Evolutionary conservation across 2,888 invertebrate species (phyloP).

Genomic region (Lumbricus terrestris): DNA sequence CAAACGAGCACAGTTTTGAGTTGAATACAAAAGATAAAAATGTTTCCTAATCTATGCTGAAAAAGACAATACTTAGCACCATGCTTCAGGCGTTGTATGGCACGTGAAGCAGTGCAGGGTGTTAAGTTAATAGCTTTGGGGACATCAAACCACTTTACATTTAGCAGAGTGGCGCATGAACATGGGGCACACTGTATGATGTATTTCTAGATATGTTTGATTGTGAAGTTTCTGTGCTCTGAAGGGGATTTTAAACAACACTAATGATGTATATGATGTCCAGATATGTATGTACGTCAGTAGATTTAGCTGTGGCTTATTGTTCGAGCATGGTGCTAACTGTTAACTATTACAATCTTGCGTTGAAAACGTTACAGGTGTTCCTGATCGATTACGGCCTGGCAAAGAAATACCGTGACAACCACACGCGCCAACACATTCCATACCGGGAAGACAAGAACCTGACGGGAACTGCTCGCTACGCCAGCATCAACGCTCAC

Average conservation of each 20-base stretch:
- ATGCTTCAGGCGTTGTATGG: no score
- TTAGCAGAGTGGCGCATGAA: no score
- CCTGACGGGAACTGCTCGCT: constrained; percentile 66
- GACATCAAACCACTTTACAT: no score
- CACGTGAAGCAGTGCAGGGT: no score
- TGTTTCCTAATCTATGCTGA: no score
- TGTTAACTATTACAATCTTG: background rate
- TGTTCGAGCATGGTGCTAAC: background rate
- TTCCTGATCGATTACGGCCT: constrained; percentile 99
- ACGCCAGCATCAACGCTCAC: constrained; percentile 99
- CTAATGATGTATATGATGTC: background rate
- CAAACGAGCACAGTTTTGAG: no score
- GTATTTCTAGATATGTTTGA: background rate
- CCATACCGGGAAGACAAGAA: constrained; percentile 69
- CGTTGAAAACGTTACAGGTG: constrained; percentile 59
- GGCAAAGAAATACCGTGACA: constrained; percentile 97
- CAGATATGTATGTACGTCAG: background rate
- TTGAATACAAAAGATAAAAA: no score
- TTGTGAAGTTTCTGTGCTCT: background rate
- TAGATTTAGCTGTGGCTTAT: background rate
- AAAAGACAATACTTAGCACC: no score
- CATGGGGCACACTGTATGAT: no score
- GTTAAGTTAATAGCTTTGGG: no score
- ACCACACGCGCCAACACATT: constrained; percentile 87
- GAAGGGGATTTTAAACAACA: background rate